Evolutionary conservation across 1,140 invertebrate genomes (phyloP).

Genomic region (Cydia amplana): DNA sequence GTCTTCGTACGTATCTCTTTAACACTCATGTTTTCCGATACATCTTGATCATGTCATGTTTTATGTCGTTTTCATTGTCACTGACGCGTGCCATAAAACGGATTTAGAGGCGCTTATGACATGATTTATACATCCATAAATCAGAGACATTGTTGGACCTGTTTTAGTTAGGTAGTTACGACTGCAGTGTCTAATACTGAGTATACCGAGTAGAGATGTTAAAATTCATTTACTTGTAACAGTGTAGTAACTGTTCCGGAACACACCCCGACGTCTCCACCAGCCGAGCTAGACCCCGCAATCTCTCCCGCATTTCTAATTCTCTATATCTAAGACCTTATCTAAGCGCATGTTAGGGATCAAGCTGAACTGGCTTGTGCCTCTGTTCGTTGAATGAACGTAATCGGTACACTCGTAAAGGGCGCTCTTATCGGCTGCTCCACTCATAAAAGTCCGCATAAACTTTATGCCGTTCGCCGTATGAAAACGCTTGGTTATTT

Average conservation of each 20-base stretch:
- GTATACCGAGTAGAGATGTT: slow-evolving; percentile 30
- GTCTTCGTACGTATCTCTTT: slow-evolving; percentile 3
- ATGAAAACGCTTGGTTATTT: slow-evolving; percentile 64
- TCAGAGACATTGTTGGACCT: slow-evolving; percentile 18
- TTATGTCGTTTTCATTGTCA: slow-evolving; percentile 20
- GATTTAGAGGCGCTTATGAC: slow-evolving; percentile 14
- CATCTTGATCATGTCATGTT: slow-evolving; percentile 14
- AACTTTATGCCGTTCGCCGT: slow-evolving; percentile 52
- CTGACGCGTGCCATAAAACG: background rate
- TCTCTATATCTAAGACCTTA: slow-evolving; percentile 1
- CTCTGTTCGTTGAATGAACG: slow-evolving; percentile 50
- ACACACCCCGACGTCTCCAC: background rate
- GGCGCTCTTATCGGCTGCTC: slow-evolving; percentile 53
- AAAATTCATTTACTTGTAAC: slow-evolving; percentile 24
- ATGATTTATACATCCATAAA: slow-evolving; percentile 22
- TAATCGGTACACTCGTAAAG: slow-evolving; percentile 53
- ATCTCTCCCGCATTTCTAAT: background rate
- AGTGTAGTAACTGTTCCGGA: slow-evolving; percentile 21
- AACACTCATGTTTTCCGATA: slow-evolving; percentile 4
- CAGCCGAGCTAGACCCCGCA: background rate
- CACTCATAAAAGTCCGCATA: slow-evolving; percentile 65
- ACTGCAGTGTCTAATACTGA: slow-evolving; percentile 23
- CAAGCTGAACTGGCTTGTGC: slow-evolving; percentile 27
- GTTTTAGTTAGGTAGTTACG: slow-evolving; percentile 4
- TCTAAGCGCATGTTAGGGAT: slow-evolving; percentile 40